A percentile compares a stretch with the other conserved stretches of the same genome.
Conservation (phyloP, 2,797 vertebrate genomes). For the Cichlasoma orientale region DNA sequence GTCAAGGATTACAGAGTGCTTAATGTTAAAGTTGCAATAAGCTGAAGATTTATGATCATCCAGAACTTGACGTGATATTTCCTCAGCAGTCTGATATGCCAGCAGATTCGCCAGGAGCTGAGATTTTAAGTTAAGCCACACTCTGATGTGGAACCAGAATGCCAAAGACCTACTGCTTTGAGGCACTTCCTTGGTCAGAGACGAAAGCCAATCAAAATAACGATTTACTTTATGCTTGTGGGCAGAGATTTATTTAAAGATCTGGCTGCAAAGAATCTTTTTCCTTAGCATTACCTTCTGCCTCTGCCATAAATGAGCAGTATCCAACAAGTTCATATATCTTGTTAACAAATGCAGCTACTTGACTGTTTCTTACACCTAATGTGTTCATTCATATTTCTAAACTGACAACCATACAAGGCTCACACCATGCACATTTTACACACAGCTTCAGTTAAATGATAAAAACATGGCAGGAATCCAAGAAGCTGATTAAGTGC, state of each 20-base stretch:
- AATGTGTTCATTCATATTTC: constrained; percentile 37
- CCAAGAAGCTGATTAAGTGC: constrained; percentile 60
- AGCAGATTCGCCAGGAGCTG: neutral
- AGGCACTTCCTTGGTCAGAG: constrained; percentile 1
- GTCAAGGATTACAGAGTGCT: neutral
- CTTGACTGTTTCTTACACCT: constrained; percentile 7
- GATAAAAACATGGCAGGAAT: constrained; percentile 52
- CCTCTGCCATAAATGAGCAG: neutral
- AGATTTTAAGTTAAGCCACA: constrained; percentile 10
- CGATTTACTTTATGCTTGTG: neutral
- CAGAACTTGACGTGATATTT: constrained; percentile 11
- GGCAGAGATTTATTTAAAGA: constrained; percentile 12
- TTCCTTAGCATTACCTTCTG: constrained; percentile 9
- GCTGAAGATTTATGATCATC: constrained; percentile 4
- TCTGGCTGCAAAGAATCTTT: neutral
- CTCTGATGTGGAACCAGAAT: neutral
- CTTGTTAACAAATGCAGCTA: neutral
- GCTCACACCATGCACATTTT: constrained; percentile 33
- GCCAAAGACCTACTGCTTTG: constrained; percentile 19
- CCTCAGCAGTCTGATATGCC: constrained; percentile 1
- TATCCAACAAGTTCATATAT: constrained; percentile 6
- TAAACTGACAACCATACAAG: constrained; percentile 35
- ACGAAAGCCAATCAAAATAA: constrained; percentile 22
- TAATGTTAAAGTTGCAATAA: neutral
- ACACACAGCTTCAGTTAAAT: constrained; percentile 43